Percentiles rank a stretch among this genome's conserved stretches.
These are phyloP conservation scores for Napeogenes sylphis DNA, from an alignment of 2,888 invertebrate species.

Conservation along the genomic window DNA sequence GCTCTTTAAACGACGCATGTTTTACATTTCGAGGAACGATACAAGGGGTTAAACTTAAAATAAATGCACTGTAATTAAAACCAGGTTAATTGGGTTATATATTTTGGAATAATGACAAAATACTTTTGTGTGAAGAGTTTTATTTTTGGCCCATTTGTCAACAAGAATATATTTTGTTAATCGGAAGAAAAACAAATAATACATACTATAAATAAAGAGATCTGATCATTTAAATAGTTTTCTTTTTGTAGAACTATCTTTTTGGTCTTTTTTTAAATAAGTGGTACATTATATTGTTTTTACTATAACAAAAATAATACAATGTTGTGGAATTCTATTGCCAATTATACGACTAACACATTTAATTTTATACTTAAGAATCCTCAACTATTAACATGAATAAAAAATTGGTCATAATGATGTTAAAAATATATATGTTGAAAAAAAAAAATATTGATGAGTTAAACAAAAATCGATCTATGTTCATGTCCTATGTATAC, in stretches of 20 bases:
- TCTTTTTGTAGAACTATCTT: conserved; percentile 17
- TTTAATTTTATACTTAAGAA: not conserved
- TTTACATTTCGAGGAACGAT: too few relatives aligned
- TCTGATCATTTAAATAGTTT: conserved; percentile 28
- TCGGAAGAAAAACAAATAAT: conserved; percentile 42
- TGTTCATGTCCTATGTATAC: conserved; percentile 27
- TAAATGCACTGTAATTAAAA: not conserved
- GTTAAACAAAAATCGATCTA: conserved; percentile 11
- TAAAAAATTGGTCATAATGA: conserved; percentile 1
- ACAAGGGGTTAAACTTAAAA: too few relatives aligned
- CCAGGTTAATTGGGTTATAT: not conserved
- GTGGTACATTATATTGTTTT: not conserved
- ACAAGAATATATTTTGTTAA: conserved; percentile 53
- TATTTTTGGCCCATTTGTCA: conserved; percentile 66
- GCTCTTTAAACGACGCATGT: too few relatives aligned
- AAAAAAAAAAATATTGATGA: conserved; percentile 4
- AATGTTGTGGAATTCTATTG: conserved; percentile 3
- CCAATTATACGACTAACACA: conserved; percentile 1
- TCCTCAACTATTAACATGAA: conserved; percentile 1
- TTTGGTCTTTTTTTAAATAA: conserved; percentile 16
- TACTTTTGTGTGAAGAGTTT: conserved; percentile 68
- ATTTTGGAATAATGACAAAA: conserved; percentile 26
- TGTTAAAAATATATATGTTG: conserved; percentile 1
- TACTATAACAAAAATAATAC: conserved; percentile 10
- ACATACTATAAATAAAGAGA: conserved; percentile 27